Percentiles rank a stretch among this genome's conserved stretches.
Evolutionary conservation across 92 coral and sea anemone species (phyloP).

Genomic region (Epizoanthus rinbou): DNA sequence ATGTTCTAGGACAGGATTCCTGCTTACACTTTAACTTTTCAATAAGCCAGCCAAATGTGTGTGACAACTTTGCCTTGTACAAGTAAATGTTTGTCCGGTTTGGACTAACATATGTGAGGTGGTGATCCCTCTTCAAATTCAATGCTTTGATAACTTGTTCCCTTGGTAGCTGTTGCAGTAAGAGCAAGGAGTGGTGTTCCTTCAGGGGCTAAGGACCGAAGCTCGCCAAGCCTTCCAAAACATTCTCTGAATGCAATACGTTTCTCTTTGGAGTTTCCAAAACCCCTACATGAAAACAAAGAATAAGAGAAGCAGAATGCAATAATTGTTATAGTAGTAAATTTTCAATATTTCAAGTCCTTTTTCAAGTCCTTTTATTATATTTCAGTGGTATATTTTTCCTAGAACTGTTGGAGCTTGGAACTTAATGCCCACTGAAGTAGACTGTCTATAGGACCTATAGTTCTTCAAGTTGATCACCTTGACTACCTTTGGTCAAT

Average conservation of each 20-base stretch:
- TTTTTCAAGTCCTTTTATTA: too few species aligned
- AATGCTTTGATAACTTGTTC: not conserved
- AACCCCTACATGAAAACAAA: too few species aligned
- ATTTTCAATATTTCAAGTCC: too few species aligned
- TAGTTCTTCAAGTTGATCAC: too few species aligned
- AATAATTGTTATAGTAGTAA: too few species aligned
- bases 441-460: too few species aligned
- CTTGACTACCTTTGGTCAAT: too few species aligned
- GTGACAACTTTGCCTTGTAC: not conserved
- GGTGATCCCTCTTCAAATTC: not conserved
- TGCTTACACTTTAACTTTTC: slow-evolving; percentile 19
- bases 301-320: too few species aligned
- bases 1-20: slow-evolving; percentile 19
- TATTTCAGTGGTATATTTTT: too few species aligned
- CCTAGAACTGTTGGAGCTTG: too few species aligned
- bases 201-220: slow-evolving; percentile 33
- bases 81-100: slow-evolving; percentile 43
- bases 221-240: slow-evolving; percentile 47
- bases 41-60: slow-evolving; percentile 31
- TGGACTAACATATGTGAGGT: slow-evolving; percentile 21
- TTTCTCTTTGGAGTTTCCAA: too few species aligned
- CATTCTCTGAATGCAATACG: not conserved
- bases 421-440: too few species aligned
- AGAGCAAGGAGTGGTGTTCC: slow-evolving; percentile 30
- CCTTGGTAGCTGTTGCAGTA: slow-evolving; percentile 44